Evolutionary conservation across 2,113 vertebrate species (phyloP), one percentile per base, ranked within the genome.

Genomic region (Ascaphus truei): DNA sequence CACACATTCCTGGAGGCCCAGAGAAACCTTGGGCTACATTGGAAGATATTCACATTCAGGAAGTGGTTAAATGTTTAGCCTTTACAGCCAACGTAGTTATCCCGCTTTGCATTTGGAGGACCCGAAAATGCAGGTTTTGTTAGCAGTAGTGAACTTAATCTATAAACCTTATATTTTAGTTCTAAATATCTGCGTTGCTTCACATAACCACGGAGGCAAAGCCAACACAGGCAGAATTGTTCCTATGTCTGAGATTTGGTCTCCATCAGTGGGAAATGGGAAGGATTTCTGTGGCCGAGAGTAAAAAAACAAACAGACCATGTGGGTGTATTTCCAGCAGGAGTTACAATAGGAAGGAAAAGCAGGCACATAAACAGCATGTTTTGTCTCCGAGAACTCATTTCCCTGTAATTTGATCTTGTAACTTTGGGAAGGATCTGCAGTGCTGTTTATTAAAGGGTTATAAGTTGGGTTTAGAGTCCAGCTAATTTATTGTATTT

Each of bases 321-420:
- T 52, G 67, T 71, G 67, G 67, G 67, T 71, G 67, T 56, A 71
- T 71, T 71, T 61, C 67, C 56, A 71, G 57, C 55, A 61, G 67
- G 45, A 41, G 43, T 15, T 39, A 36, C 61, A 71, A 71, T 61
- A 52, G 55, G 57, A 59, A 61, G 67, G 56, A 71, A 71, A 71
- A 36, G 47, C 57, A 61, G 67, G 61, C 45, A 50, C 47, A 61
- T 61, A 71, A 71, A 52, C 47, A 61, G 26, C 57, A 61, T 60
- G 37, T 47, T 13, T 22, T 47, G 20, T 8, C 43, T 47, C 43
- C 7, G 16, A 47, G 43, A 47, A 22, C 43, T 47, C 18, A 16
- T 47, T 71, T 71, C 57, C 47, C 47, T 31, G 67, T 71, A 71
- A 71, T 52, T 71, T 22, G 52, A 61, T 61, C 45, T 29, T 41